Evolutionary conservation across 2,888 invertebrate species (phyloP).

Genomic region (Drosophila subsilvestris): DNA sequence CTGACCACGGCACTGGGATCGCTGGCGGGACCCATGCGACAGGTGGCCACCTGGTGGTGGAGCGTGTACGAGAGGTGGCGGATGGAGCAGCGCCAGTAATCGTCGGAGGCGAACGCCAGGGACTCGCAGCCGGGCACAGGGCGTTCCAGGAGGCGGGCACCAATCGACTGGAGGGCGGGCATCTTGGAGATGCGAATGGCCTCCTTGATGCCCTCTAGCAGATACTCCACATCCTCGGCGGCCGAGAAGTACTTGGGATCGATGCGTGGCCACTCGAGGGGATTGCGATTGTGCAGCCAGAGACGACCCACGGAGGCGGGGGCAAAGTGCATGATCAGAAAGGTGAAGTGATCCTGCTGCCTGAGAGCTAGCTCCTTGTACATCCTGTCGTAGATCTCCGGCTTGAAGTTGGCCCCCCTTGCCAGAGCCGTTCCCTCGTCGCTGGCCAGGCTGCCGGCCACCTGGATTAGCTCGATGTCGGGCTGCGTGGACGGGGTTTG

Average conservation of each 20-base stretch:
- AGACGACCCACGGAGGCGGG: conserved; percentile 90
- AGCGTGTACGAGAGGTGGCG: conserved; percentile 86
- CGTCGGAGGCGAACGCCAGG: conserved; percentile 86
- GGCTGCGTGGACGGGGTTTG: conserved; percentile 87
- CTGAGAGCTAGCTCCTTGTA: conserved; percentile 85
- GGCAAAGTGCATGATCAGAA: conserved; percentile 89
- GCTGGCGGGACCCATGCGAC: conserved; percentile 88
- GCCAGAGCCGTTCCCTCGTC: conserved; percentile 86
- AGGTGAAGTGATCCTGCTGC: conserved; percentile 86
- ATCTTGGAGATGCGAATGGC: conserved; percentile 86
- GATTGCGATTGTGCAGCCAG: conserved; percentile 87
- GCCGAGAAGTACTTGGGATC: conserved; percentile 86
- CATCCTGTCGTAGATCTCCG: conserved; percentile 85
- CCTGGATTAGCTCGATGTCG: conserved; percentile 88
- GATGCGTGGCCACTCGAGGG: conserved; percentile 86
- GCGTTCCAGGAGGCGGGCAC: conserved; percentile 85
- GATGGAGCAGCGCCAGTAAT: conserved; percentile 89
- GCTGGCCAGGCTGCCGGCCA: conserved; percentile 87
- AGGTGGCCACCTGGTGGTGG: conserved; percentile 88
- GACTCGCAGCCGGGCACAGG: conserved; percentile 85
- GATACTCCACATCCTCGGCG: conserved; percentile 84
- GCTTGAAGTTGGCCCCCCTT: conserved; percentile 86
- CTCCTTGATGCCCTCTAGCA: conserved; percentile 87
- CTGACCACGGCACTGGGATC: conserved; percentile 88
- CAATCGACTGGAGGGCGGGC: conserved; percentile 86